A percentile compares a stretch with the other conserved stretches of the same genome.
These are phyloP conservation scores for Scatophagus argus DNA, from an alignment of 2,113 vertebrate species.

Conservation along the genomic window DNA sequence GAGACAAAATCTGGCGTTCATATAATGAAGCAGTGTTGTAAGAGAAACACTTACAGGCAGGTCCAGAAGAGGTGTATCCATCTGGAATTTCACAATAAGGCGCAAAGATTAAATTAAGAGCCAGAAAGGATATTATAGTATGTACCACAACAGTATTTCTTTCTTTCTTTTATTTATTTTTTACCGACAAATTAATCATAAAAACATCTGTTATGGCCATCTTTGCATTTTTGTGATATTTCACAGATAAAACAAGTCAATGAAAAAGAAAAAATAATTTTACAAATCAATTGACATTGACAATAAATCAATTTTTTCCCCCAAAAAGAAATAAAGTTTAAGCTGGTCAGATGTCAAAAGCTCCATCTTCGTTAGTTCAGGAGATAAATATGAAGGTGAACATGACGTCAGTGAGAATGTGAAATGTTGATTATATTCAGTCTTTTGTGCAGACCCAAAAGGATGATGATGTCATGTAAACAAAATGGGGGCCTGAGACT, in stretches of 20 bases:
- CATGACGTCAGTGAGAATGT: not conserved
- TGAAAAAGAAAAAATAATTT: not conserved
- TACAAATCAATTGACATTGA: not conserved
- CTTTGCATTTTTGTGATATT: not conserved
- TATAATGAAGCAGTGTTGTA: not conserved
- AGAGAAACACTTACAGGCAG: no score
- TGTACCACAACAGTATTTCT: not conserved
- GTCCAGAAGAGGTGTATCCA: not conserved
- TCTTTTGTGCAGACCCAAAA: not conserved
- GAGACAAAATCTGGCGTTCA: not conserved
- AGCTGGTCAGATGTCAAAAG: not conserved
- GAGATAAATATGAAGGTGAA: not conserved
- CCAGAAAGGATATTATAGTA: not conserved
- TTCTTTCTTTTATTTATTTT: no score
- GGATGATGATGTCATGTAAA: constrained; percentile 48
- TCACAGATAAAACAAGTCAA: not conserved
- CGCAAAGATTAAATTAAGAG: not conserved
- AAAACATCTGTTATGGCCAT: no score
- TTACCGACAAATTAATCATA: not conserved
- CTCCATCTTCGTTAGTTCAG: not conserved
- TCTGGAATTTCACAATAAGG: not conserved
- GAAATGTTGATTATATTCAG: not conserved
- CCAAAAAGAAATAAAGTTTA: not conserved
- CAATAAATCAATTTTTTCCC: no score
- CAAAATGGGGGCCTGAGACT: constrained; percentile 55